phyloP scores from a whole-genome alignment of 2,797 vertebrate species.

The Odontamblyopus lacepedii region DNA sequence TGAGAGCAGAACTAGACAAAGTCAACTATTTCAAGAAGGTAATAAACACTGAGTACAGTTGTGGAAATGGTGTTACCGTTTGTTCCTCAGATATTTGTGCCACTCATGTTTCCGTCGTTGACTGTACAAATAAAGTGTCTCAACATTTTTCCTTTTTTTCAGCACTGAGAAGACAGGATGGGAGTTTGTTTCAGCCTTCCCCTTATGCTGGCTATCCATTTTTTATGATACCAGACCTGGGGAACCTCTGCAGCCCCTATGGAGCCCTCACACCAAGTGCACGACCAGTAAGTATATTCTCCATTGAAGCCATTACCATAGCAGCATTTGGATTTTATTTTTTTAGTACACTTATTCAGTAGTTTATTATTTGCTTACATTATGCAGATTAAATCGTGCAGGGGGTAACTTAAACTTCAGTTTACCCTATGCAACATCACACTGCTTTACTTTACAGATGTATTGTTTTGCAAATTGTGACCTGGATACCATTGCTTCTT shows the following conservation, averaged over 20 bases:
- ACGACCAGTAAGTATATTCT: conserved; percentile 78
- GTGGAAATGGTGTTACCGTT: conserved; percentile 8
- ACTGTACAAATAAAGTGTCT: background rate
- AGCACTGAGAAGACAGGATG: conserved; percentile 83
- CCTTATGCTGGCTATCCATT: conserved; percentile 87
- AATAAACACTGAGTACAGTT: conserved; percentile 22
- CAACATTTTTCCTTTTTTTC: background rate
- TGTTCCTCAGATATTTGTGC: conserved; percentile 5
- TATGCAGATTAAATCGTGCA: conserved; percentile 6
- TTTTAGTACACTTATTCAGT: conserved; percentile 3
- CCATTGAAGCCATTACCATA: background rate
- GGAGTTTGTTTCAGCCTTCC: conserved; percentile 82
- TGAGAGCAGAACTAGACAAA: conserved; percentile 81
- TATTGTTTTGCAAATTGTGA: conserved; percentile 37
- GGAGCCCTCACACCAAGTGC: conserved; percentile 83
- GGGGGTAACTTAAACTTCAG: conserved; percentile 10
- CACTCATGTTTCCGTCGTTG: conserved; percentile 1
- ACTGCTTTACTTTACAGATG: conserved; percentile 17
- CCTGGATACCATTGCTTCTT: conserved; percentile 19
- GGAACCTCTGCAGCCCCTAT: conserved; percentile 68
- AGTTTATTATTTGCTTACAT: conserved; percentile 19
- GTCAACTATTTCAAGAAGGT: conserved; percentile 85
- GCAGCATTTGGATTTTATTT: background rate
- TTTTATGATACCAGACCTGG: conserved; percentile 89
- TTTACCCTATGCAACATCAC: background rate